Percentiles rank a stretch among this genome's conserved stretches.
phyloP scores from a whole-genome alignment of 2,113 vertebrate genomes.

The Muscicapa adusta region DNA sequence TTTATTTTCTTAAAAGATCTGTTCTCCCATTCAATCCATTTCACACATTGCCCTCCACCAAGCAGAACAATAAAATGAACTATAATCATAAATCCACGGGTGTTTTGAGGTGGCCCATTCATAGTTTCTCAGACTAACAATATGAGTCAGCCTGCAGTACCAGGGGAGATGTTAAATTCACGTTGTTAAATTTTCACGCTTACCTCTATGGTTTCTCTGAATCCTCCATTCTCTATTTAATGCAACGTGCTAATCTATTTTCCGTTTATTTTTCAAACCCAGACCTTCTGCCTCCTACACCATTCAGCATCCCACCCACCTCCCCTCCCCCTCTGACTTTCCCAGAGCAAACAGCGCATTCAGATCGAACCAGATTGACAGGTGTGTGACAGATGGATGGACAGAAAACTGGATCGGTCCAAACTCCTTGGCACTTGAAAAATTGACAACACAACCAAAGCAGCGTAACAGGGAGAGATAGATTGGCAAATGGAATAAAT shows the following conservation, averaged over 20 bases:
- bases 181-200: conserved; percentile 7
- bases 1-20: conserved; percentile 51
- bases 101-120: conserved; percentile 44
- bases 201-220: neutral
- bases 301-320: neutral
- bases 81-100: neutral
- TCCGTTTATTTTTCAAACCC: conserved; percentile 2
- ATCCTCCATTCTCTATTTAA: neutral
- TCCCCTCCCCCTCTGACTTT: conserved; percentile 9
- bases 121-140: conserved; percentile 11
- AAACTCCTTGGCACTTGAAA: conserved; percentile 64
- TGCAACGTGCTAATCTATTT: neutral
- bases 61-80: conserved; percentile 44
- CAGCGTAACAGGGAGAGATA: conserved; percentile 53
- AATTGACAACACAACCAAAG: conserved; percentile 65
- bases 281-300: neutral
- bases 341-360: conserved; percentile 5
- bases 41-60: conserved; percentile 4
- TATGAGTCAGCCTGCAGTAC: neutral
- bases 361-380: conserved; percentile 52
- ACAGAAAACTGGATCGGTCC: conserved; percentile 56
- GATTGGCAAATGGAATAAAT: conserved; percentile 69
- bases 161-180: conserved; percentile 5
- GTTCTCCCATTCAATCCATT: conserved; percentile 28
- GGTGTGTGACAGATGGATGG: conserved; percentile 51